phyloP scores from a whole-genome alignment of 2,888 invertebrate species.

The Carpatolechia fugitivella region DNA sequence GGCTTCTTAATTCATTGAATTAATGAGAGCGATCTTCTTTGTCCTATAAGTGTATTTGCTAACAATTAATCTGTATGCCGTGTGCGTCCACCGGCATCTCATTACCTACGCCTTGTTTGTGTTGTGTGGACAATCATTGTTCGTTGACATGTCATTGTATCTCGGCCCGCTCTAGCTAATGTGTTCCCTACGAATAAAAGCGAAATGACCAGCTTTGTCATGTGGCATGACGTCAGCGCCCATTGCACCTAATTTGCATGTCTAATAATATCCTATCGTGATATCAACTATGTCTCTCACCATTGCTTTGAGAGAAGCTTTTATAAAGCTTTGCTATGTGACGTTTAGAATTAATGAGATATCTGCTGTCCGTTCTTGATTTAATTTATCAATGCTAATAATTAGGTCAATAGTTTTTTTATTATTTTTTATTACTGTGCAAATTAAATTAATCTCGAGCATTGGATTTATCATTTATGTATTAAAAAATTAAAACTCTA shows the following conservation, averaged over 20 bases:
- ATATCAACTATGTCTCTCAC: background rate
- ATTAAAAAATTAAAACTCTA: too few species aligned
- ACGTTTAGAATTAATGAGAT: constrained; percentile 16
- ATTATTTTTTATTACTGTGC: constrained; percentile 17
- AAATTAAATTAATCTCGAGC: too few species aligned
- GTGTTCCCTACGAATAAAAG: constrained; percentile 42
- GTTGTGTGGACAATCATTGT: constrained; percentile 56
- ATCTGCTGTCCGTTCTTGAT: too few species aligned
- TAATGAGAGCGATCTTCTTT: constrained; percentile 52
- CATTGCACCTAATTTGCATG: constrained; percentile 17
- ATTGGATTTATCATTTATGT: too few species aligned
- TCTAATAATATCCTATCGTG: background rate
- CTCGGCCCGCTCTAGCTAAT: constrained; percentile 47
- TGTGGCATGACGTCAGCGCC: constrained; percentile 19
- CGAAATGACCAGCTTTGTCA: constrained; percentile 40
- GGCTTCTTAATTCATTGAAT: constrained; percentile 27
- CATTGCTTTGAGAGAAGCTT: background rate
- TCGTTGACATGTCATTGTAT: constrained; percentile 48
- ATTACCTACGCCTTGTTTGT: constrained; percentile 65
- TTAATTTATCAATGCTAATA: too few species aligned
- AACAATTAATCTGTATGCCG: constrained; percentile 70
- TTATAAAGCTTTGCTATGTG: background rate
- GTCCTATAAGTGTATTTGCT: constrained; percentile 54
- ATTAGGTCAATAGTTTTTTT: too few species aligned
- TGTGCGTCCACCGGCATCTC: constrained; percentile 46